phyloP scores from a whole-genome alignment of 2,113 vertebrate species.

The Regulus satrapa region DNA sequence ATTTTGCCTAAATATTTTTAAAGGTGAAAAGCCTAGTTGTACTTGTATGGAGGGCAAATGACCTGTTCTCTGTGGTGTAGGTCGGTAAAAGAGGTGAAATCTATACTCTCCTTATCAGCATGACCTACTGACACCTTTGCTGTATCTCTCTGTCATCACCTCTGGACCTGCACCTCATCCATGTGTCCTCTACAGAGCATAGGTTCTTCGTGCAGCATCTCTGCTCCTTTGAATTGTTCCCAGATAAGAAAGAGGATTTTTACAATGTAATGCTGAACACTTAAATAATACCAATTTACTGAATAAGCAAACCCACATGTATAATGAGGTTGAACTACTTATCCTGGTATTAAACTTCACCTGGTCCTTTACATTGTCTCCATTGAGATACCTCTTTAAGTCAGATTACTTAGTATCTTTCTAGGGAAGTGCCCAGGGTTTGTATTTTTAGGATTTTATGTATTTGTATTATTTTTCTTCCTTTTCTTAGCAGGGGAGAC shows the following conservation, averaged over 20 bases:
- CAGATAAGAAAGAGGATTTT: background rate
- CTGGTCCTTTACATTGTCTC: background rate
- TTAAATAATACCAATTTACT: background rate
- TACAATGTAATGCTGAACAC: background rate
- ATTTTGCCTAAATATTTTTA: background rate
- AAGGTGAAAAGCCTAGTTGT: background rate
- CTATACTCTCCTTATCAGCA: background rate
- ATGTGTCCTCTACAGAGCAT: background rate
- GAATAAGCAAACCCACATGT: background rate
- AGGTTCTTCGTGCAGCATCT: background rate
- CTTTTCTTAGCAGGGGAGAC: background rate
- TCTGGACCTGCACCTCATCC: background rate
- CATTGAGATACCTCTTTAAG: background rate
- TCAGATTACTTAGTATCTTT: background rate
- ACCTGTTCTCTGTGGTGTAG: background rate
- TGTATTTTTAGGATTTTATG: background rate
- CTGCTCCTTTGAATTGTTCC: background rate
- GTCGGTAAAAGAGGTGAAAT: conserved; percentile 17
- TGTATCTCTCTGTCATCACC: conserved; percentile 40
- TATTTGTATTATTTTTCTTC: background rate
- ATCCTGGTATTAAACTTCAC: background rate
- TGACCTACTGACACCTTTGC: conserved; percentile 3
- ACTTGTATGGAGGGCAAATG: background rate
- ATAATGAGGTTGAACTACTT: background rate
- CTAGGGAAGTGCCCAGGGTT: background rate